Conservation (phyloP, 2,888 invertebrate genomes). For the Harpagoxenus sublaevis region DNA sequence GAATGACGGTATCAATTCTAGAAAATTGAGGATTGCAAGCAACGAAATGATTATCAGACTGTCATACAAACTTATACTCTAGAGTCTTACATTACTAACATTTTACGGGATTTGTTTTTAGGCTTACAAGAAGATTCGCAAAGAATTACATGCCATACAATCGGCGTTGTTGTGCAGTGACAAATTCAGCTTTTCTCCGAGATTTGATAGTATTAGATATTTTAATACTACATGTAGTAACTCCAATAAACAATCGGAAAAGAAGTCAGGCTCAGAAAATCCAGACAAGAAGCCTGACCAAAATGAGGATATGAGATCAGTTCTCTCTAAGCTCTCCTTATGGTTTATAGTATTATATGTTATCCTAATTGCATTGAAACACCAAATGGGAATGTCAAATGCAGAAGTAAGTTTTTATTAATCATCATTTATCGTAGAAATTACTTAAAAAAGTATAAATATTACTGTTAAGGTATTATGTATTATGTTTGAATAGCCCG, state of each 20-base stretch:
- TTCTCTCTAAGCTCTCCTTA: neutral
- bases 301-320: conserved; percentile 65
- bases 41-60: no score
- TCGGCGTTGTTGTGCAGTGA: conserved; percentile 69
- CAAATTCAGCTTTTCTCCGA: conserved; percentile 37
- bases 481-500: conserved; percentile 25
- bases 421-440: neutral
- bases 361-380: neutral
- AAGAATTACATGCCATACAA: conserved; percentile 88
- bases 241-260: conserved; percentile 55
- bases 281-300: conserved; percentile 75
- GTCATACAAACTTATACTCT: no score
- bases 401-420: conserved; percentile 47
- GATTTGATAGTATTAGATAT: conserved; percentile 56
- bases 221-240: conserved; percentile 70
- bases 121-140: conserved; percentile 83
- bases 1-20: no score
- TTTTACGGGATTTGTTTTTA: conserved; percentile 68
- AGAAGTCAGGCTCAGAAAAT: conserved; percentile 54
- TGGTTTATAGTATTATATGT: neutral
- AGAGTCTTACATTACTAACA: neutral
- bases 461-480: neutral
- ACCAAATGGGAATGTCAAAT: neutral
- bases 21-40: no score
- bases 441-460: neutral